Conservation (phyloP, 1,140 invertebrate species). For the Diploscapter pachys region DNA sequence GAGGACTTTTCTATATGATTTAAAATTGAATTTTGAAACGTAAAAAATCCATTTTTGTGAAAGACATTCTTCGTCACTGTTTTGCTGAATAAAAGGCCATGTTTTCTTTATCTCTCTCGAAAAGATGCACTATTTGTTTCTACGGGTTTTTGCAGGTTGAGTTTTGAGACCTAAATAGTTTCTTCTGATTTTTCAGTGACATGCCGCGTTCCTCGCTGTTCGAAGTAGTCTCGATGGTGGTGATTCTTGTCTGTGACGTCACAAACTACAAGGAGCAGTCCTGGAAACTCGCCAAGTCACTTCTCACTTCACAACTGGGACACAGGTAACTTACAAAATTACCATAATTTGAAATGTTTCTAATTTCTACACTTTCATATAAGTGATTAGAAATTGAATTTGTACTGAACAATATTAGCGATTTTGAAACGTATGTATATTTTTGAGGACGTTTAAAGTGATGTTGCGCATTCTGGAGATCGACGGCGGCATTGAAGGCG, state of each 20-base stretch:
- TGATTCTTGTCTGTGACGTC: not conserved
- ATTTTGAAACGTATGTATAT: no score
- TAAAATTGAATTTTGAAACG: no score
- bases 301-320: slow-evolving; percentile 13
- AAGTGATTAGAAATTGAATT: no score
- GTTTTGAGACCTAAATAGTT: no score
- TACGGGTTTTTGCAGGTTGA: slow-evolving; percentile 1
- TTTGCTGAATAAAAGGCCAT: no score
- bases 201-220: slow-evolving; percentile 1
- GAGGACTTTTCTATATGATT: no score
- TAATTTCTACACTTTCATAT: no score
- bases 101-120: slow-evolving; percentile 5
- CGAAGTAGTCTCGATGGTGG: slow-evolving; percentile 8
- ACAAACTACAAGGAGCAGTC: slow-evolving; percentile 5
- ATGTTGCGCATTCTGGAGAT: slow-evolving; percentile 2
- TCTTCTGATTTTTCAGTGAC: not conserved
- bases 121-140: slow-evolving; percentile 15
- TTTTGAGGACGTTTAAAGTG: slow-evolving; percentile 5
- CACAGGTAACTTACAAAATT: not conserved
- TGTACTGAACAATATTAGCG: no score
- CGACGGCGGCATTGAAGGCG: not conserved
- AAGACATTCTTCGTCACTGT: no score
- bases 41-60: no score
- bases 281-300: slow-evolving; percentile 1
- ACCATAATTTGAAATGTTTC: no score